Percentiles rank a stretch among this genome's conserved stretches.
Evolutionary conservation across 2,797 vertebrate genomes (phyloP).

Genomic region (Cygnus olor): DNA sequence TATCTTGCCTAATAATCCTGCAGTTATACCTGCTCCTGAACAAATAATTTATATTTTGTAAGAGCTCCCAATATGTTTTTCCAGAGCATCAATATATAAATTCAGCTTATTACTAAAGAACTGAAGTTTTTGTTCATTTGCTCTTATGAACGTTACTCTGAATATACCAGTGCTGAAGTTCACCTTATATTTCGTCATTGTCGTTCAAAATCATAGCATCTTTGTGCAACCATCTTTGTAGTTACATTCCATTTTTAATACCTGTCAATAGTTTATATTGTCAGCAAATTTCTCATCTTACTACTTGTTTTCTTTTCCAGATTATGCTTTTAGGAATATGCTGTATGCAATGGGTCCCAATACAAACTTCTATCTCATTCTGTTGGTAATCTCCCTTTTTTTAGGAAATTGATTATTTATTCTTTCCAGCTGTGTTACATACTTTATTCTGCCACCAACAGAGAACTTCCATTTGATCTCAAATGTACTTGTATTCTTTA

Average conservation of each 20-base stretch:
- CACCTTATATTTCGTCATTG: background rate
- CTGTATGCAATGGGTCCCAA: background rate
- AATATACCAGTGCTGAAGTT: background rate
- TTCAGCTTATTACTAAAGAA: background rate
- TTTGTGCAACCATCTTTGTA: background rate
- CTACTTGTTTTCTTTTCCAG: background rate
- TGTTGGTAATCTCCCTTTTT: background rate
- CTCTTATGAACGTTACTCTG: background rate
- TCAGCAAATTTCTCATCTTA: background rate
- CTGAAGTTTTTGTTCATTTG: background rate
- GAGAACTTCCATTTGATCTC: background rate
- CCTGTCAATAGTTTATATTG: background rate
- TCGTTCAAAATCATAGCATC: background rate
- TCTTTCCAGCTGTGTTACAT: background rate
- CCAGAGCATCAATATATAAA: background rate
- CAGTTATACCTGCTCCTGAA: fast-evolving
- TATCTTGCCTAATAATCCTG: background rate
- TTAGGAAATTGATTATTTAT: background rate
- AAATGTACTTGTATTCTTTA: background rate
- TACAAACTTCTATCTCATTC: background rate
- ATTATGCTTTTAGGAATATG: background rate
- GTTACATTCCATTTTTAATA: background rate
- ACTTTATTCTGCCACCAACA: background rate
- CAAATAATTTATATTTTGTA: background rate
- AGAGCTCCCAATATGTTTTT: background rate